These are phyloP conservation scores for Cricetomys ansorgei DNA, from an alignment of 2,113 vertebrate species.

Conservation along the genomic window DNA sequence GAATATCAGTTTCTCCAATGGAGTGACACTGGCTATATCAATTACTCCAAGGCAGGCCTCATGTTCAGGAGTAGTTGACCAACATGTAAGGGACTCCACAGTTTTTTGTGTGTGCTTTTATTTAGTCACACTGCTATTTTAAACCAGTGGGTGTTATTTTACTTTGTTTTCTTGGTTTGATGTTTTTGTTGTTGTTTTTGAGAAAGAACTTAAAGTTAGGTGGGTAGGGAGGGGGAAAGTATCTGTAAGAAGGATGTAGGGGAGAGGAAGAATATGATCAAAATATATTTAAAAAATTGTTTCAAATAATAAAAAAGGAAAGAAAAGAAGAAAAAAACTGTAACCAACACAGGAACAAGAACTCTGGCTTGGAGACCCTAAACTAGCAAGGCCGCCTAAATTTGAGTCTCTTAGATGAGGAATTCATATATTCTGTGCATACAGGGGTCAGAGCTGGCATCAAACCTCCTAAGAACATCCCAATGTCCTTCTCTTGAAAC, in stretches of 20 bases:
- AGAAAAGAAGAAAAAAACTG: too few relatives aligned
- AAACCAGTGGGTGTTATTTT: background rate
- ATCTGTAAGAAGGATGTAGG: background rate
- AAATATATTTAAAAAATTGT: background rate
- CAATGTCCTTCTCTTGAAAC: background rate
- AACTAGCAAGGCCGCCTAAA: background rate
- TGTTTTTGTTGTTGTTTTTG: background rate
- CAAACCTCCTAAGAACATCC: background rate
- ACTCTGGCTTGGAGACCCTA: background rate
- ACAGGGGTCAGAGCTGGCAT: background rate
- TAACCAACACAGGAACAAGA: background rate
- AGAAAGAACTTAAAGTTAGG: background rate
- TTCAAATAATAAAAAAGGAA: too few relatives aligned
- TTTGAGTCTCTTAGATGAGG: background rate
- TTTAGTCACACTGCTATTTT: background rate
- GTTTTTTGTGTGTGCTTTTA: background rate
- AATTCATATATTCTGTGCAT: background rate
- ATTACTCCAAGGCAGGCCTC: background rate
- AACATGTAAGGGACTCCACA: background rate
- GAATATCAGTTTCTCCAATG: too few relatives aligned
- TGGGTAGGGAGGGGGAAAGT: background rate
- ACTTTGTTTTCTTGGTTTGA: background rate
- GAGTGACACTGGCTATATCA: too few relatives aligned
- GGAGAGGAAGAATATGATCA: background rate
- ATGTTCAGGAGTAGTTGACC: background rate